A percentile compares a stretch with the other conserved stretches of the same genome.
These are phyloP conservation scores for Rhizomys pruinosus DNA, from an alignment of 2,113 vertebrate species.

Conservation along the genomic window DNA sequence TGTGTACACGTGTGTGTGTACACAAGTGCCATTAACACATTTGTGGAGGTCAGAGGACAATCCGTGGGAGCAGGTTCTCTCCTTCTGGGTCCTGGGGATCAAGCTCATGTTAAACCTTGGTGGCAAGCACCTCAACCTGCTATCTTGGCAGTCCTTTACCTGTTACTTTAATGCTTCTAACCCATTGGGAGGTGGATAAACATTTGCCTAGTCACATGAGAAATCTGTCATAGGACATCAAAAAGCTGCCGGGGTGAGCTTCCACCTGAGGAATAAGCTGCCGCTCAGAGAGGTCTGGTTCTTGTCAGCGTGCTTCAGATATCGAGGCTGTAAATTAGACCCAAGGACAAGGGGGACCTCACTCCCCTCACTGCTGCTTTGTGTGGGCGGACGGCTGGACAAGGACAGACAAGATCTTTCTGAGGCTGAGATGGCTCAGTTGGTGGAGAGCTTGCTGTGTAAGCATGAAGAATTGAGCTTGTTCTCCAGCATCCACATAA, in stretches of 20 bases:
- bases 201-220: neutral
- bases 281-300: neutral
- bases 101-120: no score
- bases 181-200: neutral
- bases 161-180: neutral
- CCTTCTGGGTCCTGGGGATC: no score
- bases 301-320: neutral
- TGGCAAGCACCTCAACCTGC: neutral
- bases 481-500: no score
- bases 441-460: fast-evolving
- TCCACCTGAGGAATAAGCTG: no score
- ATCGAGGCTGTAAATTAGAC: neutral
- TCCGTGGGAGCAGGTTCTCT: neutral
- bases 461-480: neutral
- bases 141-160: neutral
- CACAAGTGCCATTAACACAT: neutral
- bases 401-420: neutral
- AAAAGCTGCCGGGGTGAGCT: neutral
- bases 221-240: neutral
- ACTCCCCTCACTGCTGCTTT: neutral
- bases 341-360: neutral
- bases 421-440: no score
- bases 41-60: neutral
- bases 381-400: neutral
- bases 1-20: no score